Conservation (phyloP, 1,140 invertebrate species). For the Heliconius hermathena region DNA sequence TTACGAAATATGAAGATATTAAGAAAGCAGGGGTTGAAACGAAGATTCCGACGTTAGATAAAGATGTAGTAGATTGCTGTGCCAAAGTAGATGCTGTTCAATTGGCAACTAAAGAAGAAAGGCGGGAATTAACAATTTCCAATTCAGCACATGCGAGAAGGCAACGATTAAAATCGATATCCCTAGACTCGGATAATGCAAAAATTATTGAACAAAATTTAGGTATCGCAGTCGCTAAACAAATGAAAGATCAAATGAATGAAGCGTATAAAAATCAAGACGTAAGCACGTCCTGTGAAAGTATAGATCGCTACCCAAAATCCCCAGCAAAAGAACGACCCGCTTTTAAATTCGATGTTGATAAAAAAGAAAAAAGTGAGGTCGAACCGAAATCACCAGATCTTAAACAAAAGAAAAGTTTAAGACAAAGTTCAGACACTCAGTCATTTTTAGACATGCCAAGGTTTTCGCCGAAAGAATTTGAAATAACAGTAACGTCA, state of each 20-base stretch:
- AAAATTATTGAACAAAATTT: constrained; percentile 82
- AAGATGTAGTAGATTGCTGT: constrained; percentile 74
- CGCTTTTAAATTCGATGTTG: constrained; percentile 70
- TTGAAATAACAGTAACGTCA: constrained; percentile 73
- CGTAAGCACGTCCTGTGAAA: constrained; percentile 68
- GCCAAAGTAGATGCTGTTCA: constrained; percentile 64
- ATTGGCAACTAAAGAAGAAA: constrained; percentile 56
- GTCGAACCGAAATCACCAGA: constrained; percentile 62
- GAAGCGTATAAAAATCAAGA: constrained; percentile 76
- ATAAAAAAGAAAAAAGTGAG: constrained; percentile 59
- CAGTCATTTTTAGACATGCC: constrained; percentile 80
- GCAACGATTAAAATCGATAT: constrained; percentile 81
- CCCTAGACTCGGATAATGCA: constrained; percentile 81
- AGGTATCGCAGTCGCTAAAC: constrained; percentile 78
- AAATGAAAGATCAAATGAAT: constrained; percentile 79
- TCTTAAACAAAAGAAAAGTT: constrained; percentile 63
- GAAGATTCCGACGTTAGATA: constrained; percentile 51
- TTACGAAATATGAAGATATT: constrained; percentile 60
- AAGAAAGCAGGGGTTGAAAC: constrained; percentile 49
- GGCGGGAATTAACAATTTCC: constrained; percentile 58
- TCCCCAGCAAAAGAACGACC: constrained; percentile 58
- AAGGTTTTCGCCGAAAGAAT: constrained; percentile 80
- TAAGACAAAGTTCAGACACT: constrained; percentile 73
- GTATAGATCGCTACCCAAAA: constrained; percentile 62
- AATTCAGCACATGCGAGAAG: constrained; percentile 73